Conservation (phyloP, 1,140 invertebrate species). For the Stegodyphus mimosarum region DNA sequence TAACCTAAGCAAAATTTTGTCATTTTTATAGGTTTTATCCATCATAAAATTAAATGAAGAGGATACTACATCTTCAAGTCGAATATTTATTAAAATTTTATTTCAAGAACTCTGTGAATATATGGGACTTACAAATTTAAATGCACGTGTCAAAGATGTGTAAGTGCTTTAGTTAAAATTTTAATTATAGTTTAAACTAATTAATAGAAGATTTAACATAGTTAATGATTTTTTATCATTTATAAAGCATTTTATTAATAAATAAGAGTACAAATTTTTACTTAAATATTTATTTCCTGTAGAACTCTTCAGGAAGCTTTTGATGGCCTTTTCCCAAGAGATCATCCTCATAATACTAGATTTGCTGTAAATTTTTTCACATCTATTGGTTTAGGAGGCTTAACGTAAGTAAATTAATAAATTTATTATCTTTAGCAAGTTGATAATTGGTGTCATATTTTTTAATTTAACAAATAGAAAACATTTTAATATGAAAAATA, state of each 20-base stretch:
- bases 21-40: slow-evolving; percentile 75
- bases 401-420: slow-evolving; percentile 74
- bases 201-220: too few relatives aligned
- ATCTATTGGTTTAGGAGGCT: slow-evolving; percentile 94
- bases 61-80: slow-evolving; percentile 95
- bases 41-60: slow-evolving; percentile 94
- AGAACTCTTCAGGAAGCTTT: slow-evolving; percentile 88
- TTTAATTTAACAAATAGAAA: too few relatives aligned
- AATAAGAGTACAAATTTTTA: too few relatives aligned
- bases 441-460: too few relatives aligned
- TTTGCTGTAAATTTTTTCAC: slow-evolving; percentile 99
- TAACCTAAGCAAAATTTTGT: background rate
- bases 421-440: background rate
- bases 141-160: slow-evolving; percentile 88
- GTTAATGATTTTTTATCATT: too few relatives aligned
- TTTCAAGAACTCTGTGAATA: slow-evolving; percentile 97
- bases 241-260: too few relatives aligned
- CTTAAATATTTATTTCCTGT: background rate
- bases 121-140: slow-evolving; percentile 93
- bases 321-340: slow-evolving; percentile 92
- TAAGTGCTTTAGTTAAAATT: slow-evolving; percentile 69
- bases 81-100: slow-evolving; percentile 98
- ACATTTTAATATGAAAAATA: too few relatives aligned
- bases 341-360: slow-evolving; percentile 95
- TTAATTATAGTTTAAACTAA: background rate